Base-by-base conservation (phyloP, 2,113 vertebrate species). In the Cynocephalus volans region DNA sequence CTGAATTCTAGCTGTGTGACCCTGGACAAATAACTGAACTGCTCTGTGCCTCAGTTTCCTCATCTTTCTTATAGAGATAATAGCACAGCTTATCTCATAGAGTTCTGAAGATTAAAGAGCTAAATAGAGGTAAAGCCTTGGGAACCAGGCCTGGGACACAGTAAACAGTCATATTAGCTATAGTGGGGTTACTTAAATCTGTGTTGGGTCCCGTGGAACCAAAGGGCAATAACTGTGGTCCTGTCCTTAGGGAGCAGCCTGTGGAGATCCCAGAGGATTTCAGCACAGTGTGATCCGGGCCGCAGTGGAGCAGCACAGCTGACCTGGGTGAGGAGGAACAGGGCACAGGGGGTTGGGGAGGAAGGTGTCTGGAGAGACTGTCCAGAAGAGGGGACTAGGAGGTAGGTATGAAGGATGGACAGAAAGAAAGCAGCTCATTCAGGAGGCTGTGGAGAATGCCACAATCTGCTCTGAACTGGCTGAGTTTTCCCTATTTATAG, bases 331-430 rank as follows among this genome's bases (percentile, higher is more conserved):
- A 69, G 65, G 26, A 86, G 14, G 19, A 31, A 26, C 9, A 64
- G 60, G 26, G 13, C 13, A 12, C 5, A 10, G 8, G 36, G 31
- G 1, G 3, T n/a, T 0, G 1, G 26, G n/a, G 23, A 69, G 58
- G 3, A 72, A 36, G 10, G 85, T 14, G 13, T 73, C 60, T 60
- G 79, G n/a, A 24, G 19, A 92, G 26, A 24, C 36, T 45, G 28
- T 17, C 19, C 36, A 23, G 56, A 33, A 64, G 11, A 83, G 3
- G 11, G 24, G 8, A 67, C 5, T 1, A 5, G 31, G 28, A 54
- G 33, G 19, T 24, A 33, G 48, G 31, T 28, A 41, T 60, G 5
- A 41, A 65, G 31, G 56, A 18, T 58, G 24, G 21, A 31, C 12
- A 67, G n/a, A 50, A 92, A 48, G 12, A 89, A 17, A 48, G 17